Base-by-base conservation (phyloP, 2,797 vertebrate genomes). In the Carapus acus region DNA sequence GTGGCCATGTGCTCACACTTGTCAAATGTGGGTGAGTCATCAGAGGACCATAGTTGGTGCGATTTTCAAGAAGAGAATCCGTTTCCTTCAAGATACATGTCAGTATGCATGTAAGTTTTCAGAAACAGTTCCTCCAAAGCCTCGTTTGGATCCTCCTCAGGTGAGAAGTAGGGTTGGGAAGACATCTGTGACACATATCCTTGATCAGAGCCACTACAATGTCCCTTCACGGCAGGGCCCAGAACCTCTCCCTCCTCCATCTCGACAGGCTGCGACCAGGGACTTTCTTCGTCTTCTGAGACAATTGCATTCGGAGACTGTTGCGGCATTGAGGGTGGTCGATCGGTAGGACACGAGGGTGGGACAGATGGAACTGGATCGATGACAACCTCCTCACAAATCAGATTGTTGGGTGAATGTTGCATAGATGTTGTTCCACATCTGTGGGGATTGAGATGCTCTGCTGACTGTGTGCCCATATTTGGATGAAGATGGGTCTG, bases 141-240 rank as follows among this genome's bases (percentile, higher is more conserved):
- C 73, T 86, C 16, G 78, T 84, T 49, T 5, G 85, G 80, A 48
- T 87, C 84, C 4, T 73, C 70, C 14, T 65, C 77, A 1, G 82
- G 69, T 0, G 78, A 71, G 11, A 17, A 29, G 5, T 83, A 79
- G 0, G 74, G 85, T 33, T 85, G 85, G 2, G 85, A 88, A 27
- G 91, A 90, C 39, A 80, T 81, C 36, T 86, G 89, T 31, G 94
- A 97, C 75, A 88, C 89, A 54, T 97, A 96, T 46, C 94, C 94
- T 58, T 92, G 94, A 75, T 97, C 94, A 0, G 93, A 96, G 34
- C 90, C 90, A 39, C 80, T 88, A 2, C 83, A 91, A 7, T 83
- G 87, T 42, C 83, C 88, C 43, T 89, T 90, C n/a, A 78, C 80
- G 40, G 9, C 24, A 2, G 59, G 42, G 20, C 62, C 65, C 48